A percentile compares a stretch with the other conserved stretches of the same genome.
phyloP scores from a whole-genome alignment of 2,797 vertebrate species.

The Poecile montanus region DNA sequence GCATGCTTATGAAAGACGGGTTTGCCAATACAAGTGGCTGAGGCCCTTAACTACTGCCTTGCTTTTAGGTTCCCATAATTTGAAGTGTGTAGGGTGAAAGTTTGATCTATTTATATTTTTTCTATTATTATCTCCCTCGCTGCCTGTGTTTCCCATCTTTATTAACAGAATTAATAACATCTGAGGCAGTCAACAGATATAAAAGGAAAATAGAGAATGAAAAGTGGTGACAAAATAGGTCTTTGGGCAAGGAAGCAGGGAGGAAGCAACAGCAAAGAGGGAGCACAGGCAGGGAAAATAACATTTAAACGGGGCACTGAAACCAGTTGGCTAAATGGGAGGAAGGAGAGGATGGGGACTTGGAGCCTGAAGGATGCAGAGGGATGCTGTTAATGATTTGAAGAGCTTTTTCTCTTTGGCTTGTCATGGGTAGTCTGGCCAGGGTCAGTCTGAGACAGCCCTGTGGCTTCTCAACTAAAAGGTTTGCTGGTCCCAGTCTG shows the following conservation, averaged over 20 bases:
- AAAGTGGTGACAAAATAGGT: not conserved
- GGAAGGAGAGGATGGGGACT: not conserved
- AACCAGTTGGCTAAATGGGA: not conserved
- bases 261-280: not conserved
- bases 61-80: not conserved
- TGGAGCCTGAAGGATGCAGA: not conserved
- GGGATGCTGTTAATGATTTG: not conserved
- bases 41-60: conserved; percentile 18
- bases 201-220: not conserved
- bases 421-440: not conserved
- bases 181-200: not conserved
- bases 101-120: not conserved
- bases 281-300: not conserved
- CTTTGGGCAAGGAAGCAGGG: not conserved
- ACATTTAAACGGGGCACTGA: not conserved
- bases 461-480: not conserved
- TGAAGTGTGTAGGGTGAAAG: not conserved
- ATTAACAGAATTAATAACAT: not conserved
- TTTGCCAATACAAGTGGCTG: conserved; percentile 54
- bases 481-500: not conserved
- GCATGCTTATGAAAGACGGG: conserved; percentile 64
- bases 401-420: not conserved
- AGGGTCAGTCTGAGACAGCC: not conserved
- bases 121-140: not conserved
- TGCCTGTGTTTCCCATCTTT: not conserved